These are phyloP conservation scores for Eupithecia inturbata DNA, from an alignment of 2,888 invertebrate genomes.

Conservation along the genomic window DNA sequence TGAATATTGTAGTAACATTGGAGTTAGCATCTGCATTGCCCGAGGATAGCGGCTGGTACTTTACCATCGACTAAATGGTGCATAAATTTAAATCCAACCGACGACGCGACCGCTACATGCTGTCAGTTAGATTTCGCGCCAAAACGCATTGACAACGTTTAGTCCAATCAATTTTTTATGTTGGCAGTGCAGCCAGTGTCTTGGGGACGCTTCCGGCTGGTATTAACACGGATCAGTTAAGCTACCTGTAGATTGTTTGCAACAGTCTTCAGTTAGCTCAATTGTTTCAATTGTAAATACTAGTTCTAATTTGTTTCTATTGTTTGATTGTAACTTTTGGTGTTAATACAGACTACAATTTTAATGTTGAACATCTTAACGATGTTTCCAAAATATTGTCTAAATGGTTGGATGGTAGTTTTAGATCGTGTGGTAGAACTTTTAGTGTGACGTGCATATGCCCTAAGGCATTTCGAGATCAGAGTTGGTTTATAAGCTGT, in stretches of 20 bases:
- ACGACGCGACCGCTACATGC: not conserved
- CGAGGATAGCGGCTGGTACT: not conserved
- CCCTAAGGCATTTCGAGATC: not conserved
- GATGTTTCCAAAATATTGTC: not conserved
- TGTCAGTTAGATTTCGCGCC: not conserved
- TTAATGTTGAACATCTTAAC: not conserved
- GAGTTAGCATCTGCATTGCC: slow-evolving; percentile 16
- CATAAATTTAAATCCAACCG: not conserved
- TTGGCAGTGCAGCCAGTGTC: too few relatives aligned
- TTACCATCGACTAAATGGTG: not conserved
- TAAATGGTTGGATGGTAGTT: not conserved
- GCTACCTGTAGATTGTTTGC: too few relatives aligned
- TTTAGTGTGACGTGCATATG: not conserved
- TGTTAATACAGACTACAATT: too few relatives aligned
- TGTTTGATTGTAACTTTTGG: too few relatives aligned
- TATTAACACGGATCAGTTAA: too few relatives aligned
- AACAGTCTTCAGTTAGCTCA: too few relatives aligned
- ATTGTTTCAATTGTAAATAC: too few relatives aligned
- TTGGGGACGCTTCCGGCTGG: too few relatives aligned
- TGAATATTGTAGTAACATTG: slow-evolving; percentile 24
- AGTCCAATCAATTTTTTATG: too few relatives aligned
- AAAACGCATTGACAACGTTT: not conserved
- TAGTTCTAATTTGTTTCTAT: too few relatives aligned
- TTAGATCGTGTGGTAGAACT: slow-evolving; percentile 3
- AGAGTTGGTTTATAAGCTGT: not conserved